Conservation (phyloP, 2,888 invertebrate genomes). For the Drosophila mercatorum region DNA sequence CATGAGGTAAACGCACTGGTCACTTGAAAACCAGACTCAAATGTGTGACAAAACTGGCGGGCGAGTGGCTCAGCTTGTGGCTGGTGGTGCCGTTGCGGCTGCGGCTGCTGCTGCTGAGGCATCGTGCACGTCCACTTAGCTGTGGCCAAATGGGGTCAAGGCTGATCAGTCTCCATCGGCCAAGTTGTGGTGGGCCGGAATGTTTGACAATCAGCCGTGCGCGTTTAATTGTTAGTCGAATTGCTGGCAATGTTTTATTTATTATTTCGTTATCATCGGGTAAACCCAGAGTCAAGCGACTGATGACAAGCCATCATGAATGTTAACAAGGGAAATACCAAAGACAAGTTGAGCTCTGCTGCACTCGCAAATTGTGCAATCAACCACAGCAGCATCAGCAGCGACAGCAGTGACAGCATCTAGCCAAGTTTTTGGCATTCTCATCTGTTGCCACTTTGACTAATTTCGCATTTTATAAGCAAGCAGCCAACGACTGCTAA, state of each 20-base stretch:
- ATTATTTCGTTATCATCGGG: slow-evolving; percentile 17
- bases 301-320: slow-evolving; percentile 32
- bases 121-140: slow-evolving; percentile 67
- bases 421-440: slow-evolving; percentile 23
- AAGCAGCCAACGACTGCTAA: slow-evolving; percentile 14
- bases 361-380: slow-evolving; percentile 27
- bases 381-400: slow-evolving; percentile 3
- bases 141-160: slow-evolving; percentile 70
- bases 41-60: slow-evolving; percentile 38
- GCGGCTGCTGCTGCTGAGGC: neutral
- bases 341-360: slow-evolving; percentile 15
- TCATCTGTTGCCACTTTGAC: slow-evolving; percentile 37
- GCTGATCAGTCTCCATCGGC: slow-evolving; percentile 29
- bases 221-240: slow-evolving; percentile 22
- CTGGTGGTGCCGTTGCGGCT: slow-evolving; percentile 1
- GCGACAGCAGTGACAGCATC: neutral
- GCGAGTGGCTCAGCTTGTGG: slow-evolving; percentile 19
- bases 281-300: slow-evolving; percentile 28
- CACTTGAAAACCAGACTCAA: slow-evolving; percentile 36
- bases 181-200: slow-evolving; percentile 28
- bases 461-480: slow-evolving; percentile 42
- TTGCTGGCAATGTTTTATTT: slow-evolving; percentile 16
- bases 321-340: slow-evolving; percentile 46
- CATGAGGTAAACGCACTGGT: slow-evolving; percentile 13
- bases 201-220: slow-evolving; percentile 25